A percentile compares a stretch with the other conserved stretches of the same genome.
phyloP scores from a whole-genome alignment of 2,797 vertebrate species.

The Sebastes minor region DNA sequence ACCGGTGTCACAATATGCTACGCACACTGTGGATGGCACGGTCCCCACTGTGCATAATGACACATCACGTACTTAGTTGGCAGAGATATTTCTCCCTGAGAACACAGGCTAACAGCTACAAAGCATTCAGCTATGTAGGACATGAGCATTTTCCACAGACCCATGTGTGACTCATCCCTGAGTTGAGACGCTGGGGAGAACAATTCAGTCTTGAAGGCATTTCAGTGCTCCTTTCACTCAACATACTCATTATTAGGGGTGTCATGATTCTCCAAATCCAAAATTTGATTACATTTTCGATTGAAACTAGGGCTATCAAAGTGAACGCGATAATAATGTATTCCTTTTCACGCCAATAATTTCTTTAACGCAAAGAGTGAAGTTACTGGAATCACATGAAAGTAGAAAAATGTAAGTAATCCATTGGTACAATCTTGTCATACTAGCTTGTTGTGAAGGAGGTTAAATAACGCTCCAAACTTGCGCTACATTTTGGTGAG shows the following conservation, averaged over 20 bases:
- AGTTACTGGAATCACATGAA: too few species aligned
- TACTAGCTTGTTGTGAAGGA: too few species aligned
- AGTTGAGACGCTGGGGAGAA: conserved; percentile 1
- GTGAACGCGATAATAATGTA: too few species aligned
- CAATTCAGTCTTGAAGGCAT: background rate
- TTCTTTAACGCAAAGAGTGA: too few species aligned
- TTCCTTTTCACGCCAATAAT: too few species aligned
- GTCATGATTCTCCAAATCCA: background rate
- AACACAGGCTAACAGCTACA: conserved; percentile 25
- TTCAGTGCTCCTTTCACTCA: background rate
- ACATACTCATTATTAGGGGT: background rate
- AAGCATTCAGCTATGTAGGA: background rate
- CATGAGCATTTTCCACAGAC: conserved; percentile 10
- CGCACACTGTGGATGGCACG: background rate
- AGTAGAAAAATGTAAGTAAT: too few species aligned
- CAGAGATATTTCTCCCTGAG: background rate
- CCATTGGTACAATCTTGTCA: too few species aligned
- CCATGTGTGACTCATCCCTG: conserved; percentile 31
- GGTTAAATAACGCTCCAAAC: too few species aligned
- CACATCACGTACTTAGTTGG: conserved; percentile 31
- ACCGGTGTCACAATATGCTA: conserved; percentile 24
- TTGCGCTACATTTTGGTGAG: too few species aligned
- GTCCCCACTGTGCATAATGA: conserved; percentile 20
- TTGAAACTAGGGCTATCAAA: too few species aligned
- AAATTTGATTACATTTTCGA: background rate